Evolutionary conservation across 2,888 invertebrate species (phyloP), one percentile per base, ranked within the genome.

Genomic region (Syrista parreyssii): DNA sequence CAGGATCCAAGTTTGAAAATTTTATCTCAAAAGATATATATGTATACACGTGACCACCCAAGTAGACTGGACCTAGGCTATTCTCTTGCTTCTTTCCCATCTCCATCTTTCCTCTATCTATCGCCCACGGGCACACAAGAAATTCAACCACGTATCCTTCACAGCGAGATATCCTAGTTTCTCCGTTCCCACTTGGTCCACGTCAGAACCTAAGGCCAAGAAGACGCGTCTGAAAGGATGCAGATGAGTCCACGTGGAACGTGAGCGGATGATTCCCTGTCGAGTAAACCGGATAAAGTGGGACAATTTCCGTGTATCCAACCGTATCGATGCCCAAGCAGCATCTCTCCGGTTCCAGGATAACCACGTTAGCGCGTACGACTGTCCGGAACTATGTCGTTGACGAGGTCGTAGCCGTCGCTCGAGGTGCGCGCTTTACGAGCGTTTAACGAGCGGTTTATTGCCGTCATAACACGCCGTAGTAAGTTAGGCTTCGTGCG

Each of bases 361-460:
- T 55, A 55, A 55, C 55, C 55, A 9, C 55, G 23, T 55, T 23
- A 2, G 15, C 55, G 23, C 55, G 9, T 55, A 23, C 55, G 55
- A 55, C 2, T 23, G 55, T 9, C 55, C 55, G 55, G 55, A 55
- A 55, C 23, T 55, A 23, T 23, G 23, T 23, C 55, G 55, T 55
- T 55, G 23, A 55, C 55, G 55, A 55, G 55, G 55, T 55, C 55
- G 55, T 55, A 55, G 55, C 55, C 55, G 15, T 55, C 23, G 3
- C 31, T 12, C 78, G 77, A 85, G 82, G 84, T 78, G 83, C 75
- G 79, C 83, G 82, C 85, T 88, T 88, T 88, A 88, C 87, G 88
- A 87, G 84, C 88, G 79, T 85, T 88, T 88, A 88, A 88, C 88
- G 84, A 84, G 84, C 85, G 84, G 87, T 88, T 88, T 88, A 88